phyloP scores from a whole-genome alignment of 2,113 vertebrate species.

The Dicerorhinus sumatrensis region DNA sequence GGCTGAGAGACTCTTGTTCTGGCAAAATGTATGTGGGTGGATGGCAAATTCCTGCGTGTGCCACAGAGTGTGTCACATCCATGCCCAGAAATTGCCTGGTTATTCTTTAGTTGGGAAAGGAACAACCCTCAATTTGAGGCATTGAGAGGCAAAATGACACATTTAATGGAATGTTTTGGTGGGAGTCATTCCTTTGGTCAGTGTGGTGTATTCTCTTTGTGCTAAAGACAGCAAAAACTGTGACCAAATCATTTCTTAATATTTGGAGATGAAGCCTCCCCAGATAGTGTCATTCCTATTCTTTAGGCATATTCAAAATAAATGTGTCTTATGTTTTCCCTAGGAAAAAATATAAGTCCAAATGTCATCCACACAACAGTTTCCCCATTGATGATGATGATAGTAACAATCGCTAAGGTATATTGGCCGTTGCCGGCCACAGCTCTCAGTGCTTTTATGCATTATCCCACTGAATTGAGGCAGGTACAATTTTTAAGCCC shows the following conservation, averaged over 20 bases:
- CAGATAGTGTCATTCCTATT: background rate
- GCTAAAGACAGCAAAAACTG: background rate
- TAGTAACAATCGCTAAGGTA: background rate
- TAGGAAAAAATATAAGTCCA: background rate
- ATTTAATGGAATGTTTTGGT: background rate
- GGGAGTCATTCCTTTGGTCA: background rate
- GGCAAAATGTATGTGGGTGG: constrained; percentile 84
- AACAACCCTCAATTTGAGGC: constrained; percentile 83
- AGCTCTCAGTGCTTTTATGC: background rate
- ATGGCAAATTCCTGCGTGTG: constrained; percentile 80
- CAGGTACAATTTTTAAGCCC: background rate
- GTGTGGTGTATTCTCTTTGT: background rate
- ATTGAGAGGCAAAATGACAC: constrained; percentile 84
- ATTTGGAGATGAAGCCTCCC: background rate
- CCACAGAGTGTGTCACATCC: constrained; percentile 79
- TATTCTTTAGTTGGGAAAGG: constrained; percentile 88
- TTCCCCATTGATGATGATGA: background rate
- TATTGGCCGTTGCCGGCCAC: too few relatives aligned
- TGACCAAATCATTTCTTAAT: background rate
- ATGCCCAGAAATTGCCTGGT: constrained; percentile 78
- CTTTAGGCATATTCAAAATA: background rate
- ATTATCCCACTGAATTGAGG: background rate
- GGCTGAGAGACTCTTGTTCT: constrained; percentile 86
- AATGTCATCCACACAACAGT: background rate
- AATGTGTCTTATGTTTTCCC: background rate